phyloP scores from a whole-genome alignment of 2,797 vertebrate species.

The Manis crassicaudata region DNA sequence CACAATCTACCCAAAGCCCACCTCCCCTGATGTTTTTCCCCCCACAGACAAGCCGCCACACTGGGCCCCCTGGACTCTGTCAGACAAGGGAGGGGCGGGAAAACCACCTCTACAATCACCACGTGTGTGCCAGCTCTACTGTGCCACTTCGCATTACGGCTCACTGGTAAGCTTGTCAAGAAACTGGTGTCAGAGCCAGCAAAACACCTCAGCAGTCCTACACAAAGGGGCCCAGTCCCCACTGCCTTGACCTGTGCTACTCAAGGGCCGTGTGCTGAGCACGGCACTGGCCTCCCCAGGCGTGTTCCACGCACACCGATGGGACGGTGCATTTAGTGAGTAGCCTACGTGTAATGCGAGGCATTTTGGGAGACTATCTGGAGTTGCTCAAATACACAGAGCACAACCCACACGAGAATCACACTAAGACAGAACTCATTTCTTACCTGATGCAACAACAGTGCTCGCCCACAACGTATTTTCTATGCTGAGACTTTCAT shows the following conservation, averaged over 20 bases:
- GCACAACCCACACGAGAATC: too few relatives aligned
- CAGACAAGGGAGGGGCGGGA: background rate
- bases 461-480: slow-evolving; percentile 98
- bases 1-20: background rate
- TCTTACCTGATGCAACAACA: slow-evolving; percentile 96
- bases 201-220: too few relatives aligned
- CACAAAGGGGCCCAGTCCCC: too few relatives aligned
- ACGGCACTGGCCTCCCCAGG: background rate
- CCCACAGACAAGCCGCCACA: background rate
- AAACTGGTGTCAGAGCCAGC: background rate
- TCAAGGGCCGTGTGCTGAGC: background rate
- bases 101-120: background rate
- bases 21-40: background rate
- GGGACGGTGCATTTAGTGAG: too few relatives aligned
- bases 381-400: background rate
- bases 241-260: background rate
- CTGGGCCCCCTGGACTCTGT: background rate
- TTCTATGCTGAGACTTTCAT: slow-evolving; percentile 97
- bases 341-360: background rate
- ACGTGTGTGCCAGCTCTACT: too few relatives aligned
- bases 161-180: background rate
- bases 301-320: too few relatives aligned
- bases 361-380: background rate
- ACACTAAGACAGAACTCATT: background rate
- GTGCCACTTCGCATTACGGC: background rate